Conservation (phyloP, 1,140 invertebrate species). For the Apocrypta bakeri region DNA sequence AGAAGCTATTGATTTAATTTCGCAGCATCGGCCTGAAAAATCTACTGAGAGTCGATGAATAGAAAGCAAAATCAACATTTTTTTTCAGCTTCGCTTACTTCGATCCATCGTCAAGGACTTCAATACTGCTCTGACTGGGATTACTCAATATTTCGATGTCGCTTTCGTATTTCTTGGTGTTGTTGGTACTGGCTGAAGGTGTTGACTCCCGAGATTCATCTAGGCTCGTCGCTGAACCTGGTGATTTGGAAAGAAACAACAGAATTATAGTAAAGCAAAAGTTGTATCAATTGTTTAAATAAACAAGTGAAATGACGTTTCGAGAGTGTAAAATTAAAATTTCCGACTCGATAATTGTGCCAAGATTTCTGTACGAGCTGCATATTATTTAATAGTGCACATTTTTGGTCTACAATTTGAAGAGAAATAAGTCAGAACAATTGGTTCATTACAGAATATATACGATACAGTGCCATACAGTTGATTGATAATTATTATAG, state of each 20-base stretch:
- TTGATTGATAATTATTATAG: background rate
- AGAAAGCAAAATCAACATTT: background rate
- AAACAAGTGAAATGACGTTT: too few relatives aligned
- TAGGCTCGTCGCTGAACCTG: conserved; percentile 73
- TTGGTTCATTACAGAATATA: background rate
- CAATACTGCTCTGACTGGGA: conserved; percentile 80
- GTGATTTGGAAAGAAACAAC: background rate
- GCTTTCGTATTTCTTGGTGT: conserved; percentile 75
- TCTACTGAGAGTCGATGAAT: background rate
- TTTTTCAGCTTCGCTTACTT: conserved; percentile 61
- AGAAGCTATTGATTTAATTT: background rate
- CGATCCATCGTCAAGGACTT: conserved; percentile 76
- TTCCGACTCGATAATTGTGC: background rate
- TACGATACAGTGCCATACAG: background rate
- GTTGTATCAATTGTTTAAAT: background rate
- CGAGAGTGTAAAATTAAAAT: background rate
- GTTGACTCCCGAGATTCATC: conserved; percentile 72
- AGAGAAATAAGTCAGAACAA: background rate
- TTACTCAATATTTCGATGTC: conserved; percentile 81
- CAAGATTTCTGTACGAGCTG: background rate
- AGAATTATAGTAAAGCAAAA: background rate
- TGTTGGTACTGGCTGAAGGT: conserved; percentile 69
- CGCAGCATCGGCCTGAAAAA: background rate
- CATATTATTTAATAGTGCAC: background rate
- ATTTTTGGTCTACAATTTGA: background rate